phyloP scores from a whole-genome alignment of 2,888 invertebrate genomes.

The Lepeophtheirus nordmannii region DNA sequence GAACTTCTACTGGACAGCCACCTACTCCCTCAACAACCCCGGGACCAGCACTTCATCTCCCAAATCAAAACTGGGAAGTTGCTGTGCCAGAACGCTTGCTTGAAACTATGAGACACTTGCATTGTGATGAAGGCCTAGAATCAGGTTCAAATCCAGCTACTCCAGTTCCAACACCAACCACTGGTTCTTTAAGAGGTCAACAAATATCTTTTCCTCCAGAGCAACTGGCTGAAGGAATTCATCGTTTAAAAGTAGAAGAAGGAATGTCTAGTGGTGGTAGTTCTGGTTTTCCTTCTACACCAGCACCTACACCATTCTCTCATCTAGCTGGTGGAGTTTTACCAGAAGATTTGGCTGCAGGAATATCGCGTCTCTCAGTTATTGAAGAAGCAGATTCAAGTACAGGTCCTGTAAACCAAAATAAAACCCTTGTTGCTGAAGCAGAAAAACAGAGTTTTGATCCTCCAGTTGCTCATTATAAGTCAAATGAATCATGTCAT shows the following conservation, averaged over 20 bases:
- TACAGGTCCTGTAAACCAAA: neutral
- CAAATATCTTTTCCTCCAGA: constrained; percentile 11
- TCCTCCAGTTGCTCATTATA: neutral
- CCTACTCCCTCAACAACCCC: constrained; percentile 24
- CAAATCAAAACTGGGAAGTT: neutral
- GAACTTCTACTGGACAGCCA: constrained; percentile 16
- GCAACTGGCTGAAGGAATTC: constrained; percentile 24
- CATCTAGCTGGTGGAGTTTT: constrained; percentile 17
- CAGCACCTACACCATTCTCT: constrained; percentile 23
- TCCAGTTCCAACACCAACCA: constrained; percentile 16
- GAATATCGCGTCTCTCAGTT: constrained; percentile 22
- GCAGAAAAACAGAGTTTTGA: no score
- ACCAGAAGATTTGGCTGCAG: constrained; percentile 23
- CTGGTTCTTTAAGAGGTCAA: constrained; percentile 10
- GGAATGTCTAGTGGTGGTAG: constrained; percentile 24
- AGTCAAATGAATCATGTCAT: neutral
- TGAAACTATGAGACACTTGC: constrained; percentile 3
- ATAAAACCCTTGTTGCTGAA: no score
- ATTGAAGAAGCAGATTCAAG: constrained; percentile 11
- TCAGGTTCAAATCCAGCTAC: constrained; percentile 16
- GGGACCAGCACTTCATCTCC: neutral
- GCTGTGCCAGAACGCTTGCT: constrained; percentile 16
- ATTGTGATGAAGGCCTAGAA: constrained; percentile 18
- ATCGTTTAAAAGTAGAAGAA: constrained; percentile 22
- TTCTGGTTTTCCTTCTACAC: constrained; percentile 22